Evolutionary conservation across 2,113 vertebrate species (phyloP), one percentile per base, ranked within the genome.

Genomic region (Trinectes maculatus): DNA sequence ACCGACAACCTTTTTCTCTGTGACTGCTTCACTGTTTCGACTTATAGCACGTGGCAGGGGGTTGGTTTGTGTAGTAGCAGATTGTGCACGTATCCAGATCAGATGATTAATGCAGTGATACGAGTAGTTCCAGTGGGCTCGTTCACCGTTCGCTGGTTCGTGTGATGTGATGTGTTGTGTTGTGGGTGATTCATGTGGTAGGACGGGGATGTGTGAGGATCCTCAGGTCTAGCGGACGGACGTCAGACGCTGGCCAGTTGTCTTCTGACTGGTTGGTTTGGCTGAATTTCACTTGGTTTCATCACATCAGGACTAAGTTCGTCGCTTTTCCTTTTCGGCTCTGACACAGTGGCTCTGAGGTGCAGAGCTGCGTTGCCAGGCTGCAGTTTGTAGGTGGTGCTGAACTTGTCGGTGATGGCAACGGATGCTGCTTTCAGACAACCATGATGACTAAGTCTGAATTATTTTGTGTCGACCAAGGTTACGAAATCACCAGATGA

Each of bases 181-280:
- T 68, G 78, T 19, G 74, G 77, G 66, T 72, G 72, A 84, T 73
- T 84, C 83, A 74, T 57, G 56, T 29, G 26, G 49, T 5, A 12
- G 39, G 37, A 57, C 57, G 71, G 58, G 29, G 31, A 29, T 24
- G 62, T 61, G 60, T 26, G 68, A 70, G 65, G 46, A 44, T 68
- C 51, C 61, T 84, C 31, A 1, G 36, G 70, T 72, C 53, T 25
- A n/a, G 21, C 65, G 49, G 43, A 43, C 33, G 57, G n/a, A n/a
- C n/a, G n/a, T n/a, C 47, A 13, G 21, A 56, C 24, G 44, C 59
- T 56, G 24, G 71, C 29, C 57, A 26, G 47, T 33, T 26, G n/a
- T 42, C 60, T 55, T 74, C 54, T 77, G 75, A 85, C 57, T 25
- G 0, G 62, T 31, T 28, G 60, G 26, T 59, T 61, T 55, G 43